A percentile compares a stretch with the other conserved stretches of the same genome.
Evolutionary conservation across 1,140 invertebrate genomes (phyloP).

Genomic region (Euschistus heros): DNA sequence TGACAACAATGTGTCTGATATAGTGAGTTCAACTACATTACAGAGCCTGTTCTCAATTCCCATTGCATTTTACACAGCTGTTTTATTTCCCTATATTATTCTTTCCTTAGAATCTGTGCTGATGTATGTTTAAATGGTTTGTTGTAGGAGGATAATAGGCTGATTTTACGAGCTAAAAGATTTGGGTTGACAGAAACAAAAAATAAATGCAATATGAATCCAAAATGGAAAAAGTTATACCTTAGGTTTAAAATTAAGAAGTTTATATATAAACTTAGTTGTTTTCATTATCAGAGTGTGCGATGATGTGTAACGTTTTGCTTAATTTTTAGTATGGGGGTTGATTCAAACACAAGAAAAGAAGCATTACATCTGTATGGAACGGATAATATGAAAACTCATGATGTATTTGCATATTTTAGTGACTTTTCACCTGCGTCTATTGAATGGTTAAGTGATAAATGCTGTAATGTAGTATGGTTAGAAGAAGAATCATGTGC

Average conservation of each 20-base stretch:
- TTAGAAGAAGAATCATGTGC: slow-evolving; percentile 56
- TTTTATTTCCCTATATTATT: neutral
- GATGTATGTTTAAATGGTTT: neutral
- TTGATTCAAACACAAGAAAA: slow-evolving; percentile 50
- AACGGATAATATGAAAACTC: slow-evolving; percentile 59
- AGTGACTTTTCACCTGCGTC: slow-evolving; percentile 56
- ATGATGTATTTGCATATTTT: slow-evolving; percentile 70
- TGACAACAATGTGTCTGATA: neutral
- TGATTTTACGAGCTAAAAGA: slow-evolving; percentile 13
- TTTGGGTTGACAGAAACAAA: neutral
- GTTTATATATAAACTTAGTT: neutral
- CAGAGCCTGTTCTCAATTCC: neutral
- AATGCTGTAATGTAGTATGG: slow-evolving; percentile 70
- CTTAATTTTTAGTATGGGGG: slow-evolving; percentile 22
- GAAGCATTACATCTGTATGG: slow-evolving; percentile 65
- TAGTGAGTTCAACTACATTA: neutral
- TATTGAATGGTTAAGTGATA: slow-evolving; percentile 71
- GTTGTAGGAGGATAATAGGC: neutral
- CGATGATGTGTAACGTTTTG: neutral
- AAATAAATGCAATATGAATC: neutral
- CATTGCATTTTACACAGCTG: slow-evolving; percentile 6
- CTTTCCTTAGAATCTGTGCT: neutral
- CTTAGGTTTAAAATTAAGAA: neutral
- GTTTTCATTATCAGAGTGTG: neutral
- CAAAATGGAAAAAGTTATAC: slow-evolving; percentile 8